Evolutionary conservation across 2,888 invertebrate species (phyloP).

Genomic region (Mesorhabditis belari): DNA sequence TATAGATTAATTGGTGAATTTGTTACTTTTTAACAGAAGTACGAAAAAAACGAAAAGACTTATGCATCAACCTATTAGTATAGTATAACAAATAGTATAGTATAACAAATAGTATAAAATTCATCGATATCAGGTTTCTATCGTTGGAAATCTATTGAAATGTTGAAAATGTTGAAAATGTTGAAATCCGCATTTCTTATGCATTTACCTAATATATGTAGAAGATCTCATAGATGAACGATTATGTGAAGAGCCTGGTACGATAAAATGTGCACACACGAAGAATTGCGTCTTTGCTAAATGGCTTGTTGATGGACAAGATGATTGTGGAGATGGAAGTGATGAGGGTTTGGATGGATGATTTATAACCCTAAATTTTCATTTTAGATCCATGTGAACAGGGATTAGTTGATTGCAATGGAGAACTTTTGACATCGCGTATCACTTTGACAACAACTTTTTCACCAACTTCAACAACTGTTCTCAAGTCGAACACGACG

Average conservation of each 20-base stretch:
- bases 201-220: conserved; percentile 19
- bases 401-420: conserved; percentile 9
- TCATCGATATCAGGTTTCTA: neutral
- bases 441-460: neutral
- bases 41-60: no score
- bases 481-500: neutral
- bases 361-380: neutral
- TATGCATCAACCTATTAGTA: no score
- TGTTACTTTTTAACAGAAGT: no score
- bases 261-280: conserved; percentile 30
- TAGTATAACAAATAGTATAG: no score
- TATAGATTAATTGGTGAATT: no score
- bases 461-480: conserved; percentile 4
- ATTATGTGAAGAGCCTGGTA: conserved; percentile 26
- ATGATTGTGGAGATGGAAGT: conserved; percentile 46
- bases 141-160: neutral
- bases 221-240: conserved; percentile 7
- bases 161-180: neutral
- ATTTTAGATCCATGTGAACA: conserved; percentile 9
- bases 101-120: neutral
- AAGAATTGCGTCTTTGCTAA: conserved; percentile 38
- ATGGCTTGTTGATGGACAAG: conserved; percentile 42
- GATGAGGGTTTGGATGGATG: conserved; percentile 27
- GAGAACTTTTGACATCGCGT: neutral
- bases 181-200: no score